Evolutionary conservation across 1,140 invertebrate genomes (phyloP).

Genomic region (Dendrolimus punctatus): DNA sequence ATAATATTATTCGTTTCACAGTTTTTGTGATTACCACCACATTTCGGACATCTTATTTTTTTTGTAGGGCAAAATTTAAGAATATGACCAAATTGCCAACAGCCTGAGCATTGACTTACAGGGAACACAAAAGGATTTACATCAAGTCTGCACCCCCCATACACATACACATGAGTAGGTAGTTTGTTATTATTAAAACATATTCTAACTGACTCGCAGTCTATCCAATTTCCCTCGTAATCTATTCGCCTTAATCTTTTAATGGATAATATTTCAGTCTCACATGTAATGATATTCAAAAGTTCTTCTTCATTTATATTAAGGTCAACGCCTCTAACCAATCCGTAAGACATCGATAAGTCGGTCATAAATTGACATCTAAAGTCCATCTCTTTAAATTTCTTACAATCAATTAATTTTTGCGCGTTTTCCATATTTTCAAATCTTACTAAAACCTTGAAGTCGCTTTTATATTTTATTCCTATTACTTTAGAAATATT

Average conservation of each 20-base stretch:
- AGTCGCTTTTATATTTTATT: slow-evolving; percentile 22
- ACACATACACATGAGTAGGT: no score
- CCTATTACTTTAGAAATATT: slow-evolving; percentile 18
- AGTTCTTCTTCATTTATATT: slow-evolving; percentile 12
- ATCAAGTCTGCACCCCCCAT: no score
- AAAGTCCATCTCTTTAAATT: slow-evolving; percentile 16
- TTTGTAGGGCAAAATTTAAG: no score
- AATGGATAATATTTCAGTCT: slow-evolving; percentile 6
- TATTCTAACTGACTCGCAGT: no score
- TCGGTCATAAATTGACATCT: slow-evolving; percentile 12
- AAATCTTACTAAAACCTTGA: slow-evolving; percentile 20
- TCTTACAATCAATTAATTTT: slow-evolving; percentile 13
- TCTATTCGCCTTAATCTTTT: slow-evolving; percentile 1
- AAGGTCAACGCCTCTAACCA: slow-evolving; percentile 11
- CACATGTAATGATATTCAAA: slow-evolving; percentile 1
- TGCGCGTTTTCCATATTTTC: slow-evolving; percentile 12
- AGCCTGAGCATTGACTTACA: no score
- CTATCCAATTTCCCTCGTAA: no score
- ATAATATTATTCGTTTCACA: no score
- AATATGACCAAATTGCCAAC: no score
- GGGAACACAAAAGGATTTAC: no score
- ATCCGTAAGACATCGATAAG: slow-evolving; percentile 5
- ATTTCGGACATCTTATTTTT: no score
- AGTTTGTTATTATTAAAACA: no score
- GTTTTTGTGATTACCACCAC: no score